Percentiles rank a stretch among this genome's conserved stretches.
Evolutionary conservation across 2,888 invertebrate genomes (phyloP).

Genomic region (Sycophila texana): DNA sequence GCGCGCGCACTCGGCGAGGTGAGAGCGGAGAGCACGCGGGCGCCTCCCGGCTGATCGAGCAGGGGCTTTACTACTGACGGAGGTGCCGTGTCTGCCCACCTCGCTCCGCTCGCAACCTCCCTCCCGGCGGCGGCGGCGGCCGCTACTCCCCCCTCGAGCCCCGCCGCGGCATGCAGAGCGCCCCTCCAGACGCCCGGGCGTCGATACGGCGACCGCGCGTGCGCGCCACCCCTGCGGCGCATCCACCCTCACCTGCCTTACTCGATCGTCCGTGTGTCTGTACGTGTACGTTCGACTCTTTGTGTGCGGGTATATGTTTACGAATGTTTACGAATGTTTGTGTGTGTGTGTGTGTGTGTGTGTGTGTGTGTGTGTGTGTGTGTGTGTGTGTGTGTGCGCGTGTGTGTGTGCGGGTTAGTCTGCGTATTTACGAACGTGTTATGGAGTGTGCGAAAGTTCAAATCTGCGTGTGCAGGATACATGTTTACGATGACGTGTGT

Average conservation of each 20-base stretch:
- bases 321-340: too few relatives aligned
- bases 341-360: too few relatives aligned
- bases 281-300: background rate
- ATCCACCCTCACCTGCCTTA: slow-evolving; percentile 25
- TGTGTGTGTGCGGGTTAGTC: too few relatives aligned
- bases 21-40: slow-evolving; percentile 8
- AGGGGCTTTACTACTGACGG: slow-evolving; percentile 71
- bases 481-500: too few relatives aligned
- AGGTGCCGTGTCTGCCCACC: slow-evolving; percentile 18
- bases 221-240: slow-evolving; percentile 70
- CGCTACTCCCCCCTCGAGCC: slow-evolving; percentile 6
- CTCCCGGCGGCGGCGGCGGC: slow-evolving; percentile 24
- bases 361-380: too few relatives aligned
- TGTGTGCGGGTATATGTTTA: too few relatives aligned
- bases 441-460: too few relatives aligned
- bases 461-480: too few relatives aligned
- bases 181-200: slow-evolving; percentile 67
- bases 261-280: background rate
- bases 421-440: too few relatives aligned
- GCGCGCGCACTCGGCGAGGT: slow-evolving; percentile 1
- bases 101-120: background rate
- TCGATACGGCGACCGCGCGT: slow-evolving; percentile 71
- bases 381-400: too few relatives aligned
- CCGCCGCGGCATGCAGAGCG: background rate
- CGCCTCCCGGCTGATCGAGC: slow-evolving; percentile 68